Evolutionary conservation across 2,888 invertebrate genomes (phyloP).

Genomic region (Cepaea hortensis): DNA sequence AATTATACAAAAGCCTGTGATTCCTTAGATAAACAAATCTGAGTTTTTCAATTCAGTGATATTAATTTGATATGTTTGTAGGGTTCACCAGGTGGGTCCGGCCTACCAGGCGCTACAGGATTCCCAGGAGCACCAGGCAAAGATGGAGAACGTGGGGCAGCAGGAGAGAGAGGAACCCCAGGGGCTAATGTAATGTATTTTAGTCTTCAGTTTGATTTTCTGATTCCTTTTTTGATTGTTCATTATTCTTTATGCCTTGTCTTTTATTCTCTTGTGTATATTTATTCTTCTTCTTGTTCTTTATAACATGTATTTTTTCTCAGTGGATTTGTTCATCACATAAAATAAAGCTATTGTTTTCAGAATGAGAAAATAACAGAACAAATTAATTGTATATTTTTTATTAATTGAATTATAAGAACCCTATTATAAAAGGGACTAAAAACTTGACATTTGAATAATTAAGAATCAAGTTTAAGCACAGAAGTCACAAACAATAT

Average conservation of each 20-base stretch:
- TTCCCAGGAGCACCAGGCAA: conserved; percentile 59
- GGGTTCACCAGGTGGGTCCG: conserved; percentile 55
- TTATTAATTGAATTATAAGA: no score
- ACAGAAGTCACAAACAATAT: no score
- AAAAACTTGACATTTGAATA: no score
- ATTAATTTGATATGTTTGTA: neutral
- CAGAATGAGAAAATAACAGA: no score
- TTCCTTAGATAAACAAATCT: no score
- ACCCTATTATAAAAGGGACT: no score
- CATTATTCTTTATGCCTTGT: neutral
- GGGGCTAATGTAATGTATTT: conserved; percentile 76
- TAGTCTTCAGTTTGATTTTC: neutral
- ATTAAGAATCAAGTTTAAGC: no score
- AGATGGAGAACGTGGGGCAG: conserved; percentile 65
- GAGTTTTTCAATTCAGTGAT: no score
- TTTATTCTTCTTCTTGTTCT: neutral
- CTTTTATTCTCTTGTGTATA: neutral
- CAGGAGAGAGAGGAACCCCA: conserved; percentile 82
- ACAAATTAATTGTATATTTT: no score
- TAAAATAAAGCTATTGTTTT: no score
- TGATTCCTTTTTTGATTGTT: neutral
- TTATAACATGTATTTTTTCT: neutral
- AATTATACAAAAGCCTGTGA: no score
- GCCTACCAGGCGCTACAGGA: conserved; percentile 57
- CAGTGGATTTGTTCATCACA: neutral